Percentiles rank a stretch among this genome's conserved stretches.
Evolutionary conservation across 1,140 invertebrate species (phyloP).

Genomic region (Oncopodura yosiiana): DNA sequence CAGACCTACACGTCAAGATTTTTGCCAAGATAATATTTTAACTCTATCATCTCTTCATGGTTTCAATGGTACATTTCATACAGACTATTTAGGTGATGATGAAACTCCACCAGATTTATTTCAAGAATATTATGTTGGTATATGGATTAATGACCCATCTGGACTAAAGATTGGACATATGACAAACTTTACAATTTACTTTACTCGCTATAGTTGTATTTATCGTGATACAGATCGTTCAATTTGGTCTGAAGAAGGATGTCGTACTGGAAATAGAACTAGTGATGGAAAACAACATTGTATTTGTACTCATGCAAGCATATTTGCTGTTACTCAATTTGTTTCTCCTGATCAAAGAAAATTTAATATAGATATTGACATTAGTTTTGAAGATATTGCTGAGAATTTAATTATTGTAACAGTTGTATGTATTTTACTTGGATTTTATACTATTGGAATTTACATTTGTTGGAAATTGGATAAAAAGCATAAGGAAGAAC

Average conservation of each 20-base stretch:
- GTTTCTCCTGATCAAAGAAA: conserved; percentile 5
- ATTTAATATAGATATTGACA: background rate
- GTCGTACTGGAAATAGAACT: background rate
- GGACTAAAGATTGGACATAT: background rate
- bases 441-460: conserved; percentile 2
- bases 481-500: background rate
- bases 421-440: conserved; percentile 7
- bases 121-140: conserved; percentile 14
- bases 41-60: no score
- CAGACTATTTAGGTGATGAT: background rate
- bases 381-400: background rate
- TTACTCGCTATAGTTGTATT: conserved; percentile 6
- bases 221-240: conserved; percentile 2
- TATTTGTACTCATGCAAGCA: conserved; percentile 8
- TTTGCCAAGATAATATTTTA: background rate
- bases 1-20: background rate
- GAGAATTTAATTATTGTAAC: conserved; percentile 10
- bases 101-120: background rate
- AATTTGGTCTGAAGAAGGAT: conserved; percentile 8
- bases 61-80: background rate
- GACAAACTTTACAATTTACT: background rate
- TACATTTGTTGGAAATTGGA: conserved; percentile 10
- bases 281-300: background rate
- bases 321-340: conserved; percentile 4
- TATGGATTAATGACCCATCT: background rate